phyloP scores from a whole-genome alignment of 2,797 vertebrate species.

The Nothura maculosa region DNA sequence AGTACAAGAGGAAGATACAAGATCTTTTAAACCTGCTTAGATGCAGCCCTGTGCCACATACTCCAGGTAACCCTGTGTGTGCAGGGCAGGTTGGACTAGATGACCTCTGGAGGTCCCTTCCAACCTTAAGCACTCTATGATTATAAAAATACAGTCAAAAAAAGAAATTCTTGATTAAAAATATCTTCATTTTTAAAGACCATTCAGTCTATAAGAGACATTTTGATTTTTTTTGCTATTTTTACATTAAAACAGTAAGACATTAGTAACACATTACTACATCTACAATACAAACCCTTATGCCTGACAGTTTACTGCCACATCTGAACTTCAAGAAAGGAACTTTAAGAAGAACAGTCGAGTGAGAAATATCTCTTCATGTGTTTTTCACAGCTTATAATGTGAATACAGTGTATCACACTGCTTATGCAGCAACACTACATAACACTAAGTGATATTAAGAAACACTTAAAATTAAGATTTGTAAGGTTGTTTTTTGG shows the following conservation, averaged over 20 bases:
- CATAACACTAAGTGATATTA: neutral
- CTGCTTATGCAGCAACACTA: neutral
- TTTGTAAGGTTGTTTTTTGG: neutral
- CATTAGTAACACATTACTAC: neutral
- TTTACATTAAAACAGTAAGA: neutral
- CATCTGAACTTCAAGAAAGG: neutral
- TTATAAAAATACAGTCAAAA: neutral
- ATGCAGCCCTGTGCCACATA: too few species aligned
- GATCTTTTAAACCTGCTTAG: too few species aligned
- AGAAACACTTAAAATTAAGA: neutral
- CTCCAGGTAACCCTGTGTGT: too few species aligned
- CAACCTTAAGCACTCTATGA: neutral
- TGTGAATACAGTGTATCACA: neutral
- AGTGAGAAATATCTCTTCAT: neutral
- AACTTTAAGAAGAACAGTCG: neutral
- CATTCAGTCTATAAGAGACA: fast-evolving
- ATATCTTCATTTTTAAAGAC: neutral
- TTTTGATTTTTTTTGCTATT: neutral
- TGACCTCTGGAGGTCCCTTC: too few species aligned
- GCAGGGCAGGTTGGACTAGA: too few species aligned
- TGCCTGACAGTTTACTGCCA: neutral
- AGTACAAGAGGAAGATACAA: too few species aligned
- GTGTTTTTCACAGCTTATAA: neutral
- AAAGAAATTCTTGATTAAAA: constrained; percentile 28
- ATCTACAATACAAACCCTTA: neutral